Base-by-base conservation (phyloP, 2,797 vertebrate genomes). In the Myotis daubentonii region DNA sequence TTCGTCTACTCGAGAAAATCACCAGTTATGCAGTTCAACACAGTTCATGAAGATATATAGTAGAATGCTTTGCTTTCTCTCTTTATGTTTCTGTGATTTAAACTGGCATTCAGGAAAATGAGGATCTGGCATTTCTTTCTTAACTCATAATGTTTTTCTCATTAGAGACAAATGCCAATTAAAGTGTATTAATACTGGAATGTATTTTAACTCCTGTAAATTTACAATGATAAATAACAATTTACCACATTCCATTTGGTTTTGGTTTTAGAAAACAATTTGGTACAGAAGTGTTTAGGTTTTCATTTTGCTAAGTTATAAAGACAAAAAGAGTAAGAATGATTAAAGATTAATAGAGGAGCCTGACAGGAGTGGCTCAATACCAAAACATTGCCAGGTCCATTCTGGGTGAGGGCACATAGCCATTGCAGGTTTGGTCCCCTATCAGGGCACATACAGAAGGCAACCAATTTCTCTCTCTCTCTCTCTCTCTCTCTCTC, bases 1-100 rank as follows among this genome's bases (percentile, higher is more conserved):
- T 90, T 36, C 82, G 89, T 83, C 22, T 57, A 25, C 81, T 85
- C 22, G 47, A 55, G 80, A 91, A 89, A 94, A 94, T 86, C 79
- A 87, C 38, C 66, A 44, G 79, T 80, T 96, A 84, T 47, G 20
- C 55, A 81, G 68, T 87, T 68, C 49, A 88, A 91, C 62, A 47
- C 12, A 55, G 22, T 68, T 94, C 47, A 49, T 86, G 93, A 55
- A 68, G 68, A 91, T 85, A 33, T 53, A 38, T 30, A 79, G 33
- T 44, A 78, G 47, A 60, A 57, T n/a, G 28, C 33, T 88, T 90
- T 79, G 38, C 16, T 38, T 44, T 94, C 33, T 51, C 13, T 60
- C 17, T 89, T 79, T 92, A 78, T 75, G 66, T 22, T 79, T 95
- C 57, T 83, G 55, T n/a, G 57, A 66, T 89, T 74, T 57, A 41